Base-by-base conservation (phyloP, 2,888 invertebrate species). In the Ochlodes sylvanus region DNA sequence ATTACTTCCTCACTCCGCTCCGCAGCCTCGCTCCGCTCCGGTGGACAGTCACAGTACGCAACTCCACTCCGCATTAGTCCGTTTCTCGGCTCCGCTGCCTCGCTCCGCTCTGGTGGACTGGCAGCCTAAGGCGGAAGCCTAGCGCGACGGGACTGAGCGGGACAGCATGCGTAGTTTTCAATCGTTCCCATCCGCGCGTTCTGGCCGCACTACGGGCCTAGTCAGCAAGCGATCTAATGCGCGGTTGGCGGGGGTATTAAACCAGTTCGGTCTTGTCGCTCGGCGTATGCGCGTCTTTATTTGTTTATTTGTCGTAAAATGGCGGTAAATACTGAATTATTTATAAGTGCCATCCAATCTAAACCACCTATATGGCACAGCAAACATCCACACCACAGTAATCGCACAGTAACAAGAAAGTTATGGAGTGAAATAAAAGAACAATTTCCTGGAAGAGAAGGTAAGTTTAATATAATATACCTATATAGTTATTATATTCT, bases 371-470 rank as follows among this genome's bases (percentile, higher is more conserved):
- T 63, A 70, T 71, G 70, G 70, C 69, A 73, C 69, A 70, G 70
- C 58, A 69, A 70, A 3, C 10, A 47, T 47, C 47, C n/a, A 15
- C 10, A 47, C 47, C 15, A 47, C 47, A 15, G 47, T 47, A 47
- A 47, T 47, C 47, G 47, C 52, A 52, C 12, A n/a, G 10, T 52
- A 72, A 69, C 57, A 70, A 73, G 73, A 73, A 73, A 72, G 52
- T 71, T 72, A 71, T 72, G 72, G 73, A 71, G 58, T 65, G 69
- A 73, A 73, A 73, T 70, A 70, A 73, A 73, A 70, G 62, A 69
- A 55, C 55, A 55, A 54, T 63, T 63, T 63, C 52, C 54, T 61
- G 61, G 9, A 61, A 61, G 44, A 42, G 61, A 61, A 61, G 61
- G 61, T 68, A 69, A 70, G 70, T 70, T 63, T 69, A 65, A 15